Evolutionary conservation across 1,140 invertebrate species (phyloP).

Genomic region (Hylaeus volcanicus): DNA sequence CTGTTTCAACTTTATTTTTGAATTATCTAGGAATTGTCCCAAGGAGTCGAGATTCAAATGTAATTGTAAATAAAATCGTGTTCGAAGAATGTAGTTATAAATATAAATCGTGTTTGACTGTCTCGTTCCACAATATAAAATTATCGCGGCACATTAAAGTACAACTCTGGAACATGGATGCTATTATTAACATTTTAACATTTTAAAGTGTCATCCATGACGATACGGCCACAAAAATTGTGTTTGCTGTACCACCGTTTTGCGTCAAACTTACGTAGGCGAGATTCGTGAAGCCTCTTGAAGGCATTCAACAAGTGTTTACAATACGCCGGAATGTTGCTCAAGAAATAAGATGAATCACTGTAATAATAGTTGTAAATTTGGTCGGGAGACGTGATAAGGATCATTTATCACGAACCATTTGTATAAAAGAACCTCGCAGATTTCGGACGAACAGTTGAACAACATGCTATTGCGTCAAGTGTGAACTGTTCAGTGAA

Average conservation of each 20-base stretch:
- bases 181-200: too few relatives aligned
- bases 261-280: neutral
- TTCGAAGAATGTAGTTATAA: too few relatives aligned
- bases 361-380: slow-evolving; percentile 56
- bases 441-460: neutral
- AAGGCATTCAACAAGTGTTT: neutral
- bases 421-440: slow-evolving; percentile 38
- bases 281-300: neutral
- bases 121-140: neutral
- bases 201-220: neutral
- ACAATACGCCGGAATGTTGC: neutral
- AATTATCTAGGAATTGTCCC: too few relatives aligned
- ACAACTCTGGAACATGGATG: neutral
- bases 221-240: neutral
- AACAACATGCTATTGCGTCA: neutral
- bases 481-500: neutral
- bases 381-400: slow-evolving; percentile 28
- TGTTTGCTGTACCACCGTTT: neutral
- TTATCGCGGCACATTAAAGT: neutral
- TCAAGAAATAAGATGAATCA: slow-evolving; percentile 42
- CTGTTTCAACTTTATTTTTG: too few relatives aligned
- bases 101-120: too few relatives aligned
- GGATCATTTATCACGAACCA: slow-evolving; percentile 1
- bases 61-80: too few relatives aligned
- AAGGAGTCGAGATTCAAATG: too few relatives aligned